These are phyloP conservation scores for Drosophila birchii DNA, from an alignment of 2,888 invertebrate genomes.

Conservation along the genomic window DNA sequence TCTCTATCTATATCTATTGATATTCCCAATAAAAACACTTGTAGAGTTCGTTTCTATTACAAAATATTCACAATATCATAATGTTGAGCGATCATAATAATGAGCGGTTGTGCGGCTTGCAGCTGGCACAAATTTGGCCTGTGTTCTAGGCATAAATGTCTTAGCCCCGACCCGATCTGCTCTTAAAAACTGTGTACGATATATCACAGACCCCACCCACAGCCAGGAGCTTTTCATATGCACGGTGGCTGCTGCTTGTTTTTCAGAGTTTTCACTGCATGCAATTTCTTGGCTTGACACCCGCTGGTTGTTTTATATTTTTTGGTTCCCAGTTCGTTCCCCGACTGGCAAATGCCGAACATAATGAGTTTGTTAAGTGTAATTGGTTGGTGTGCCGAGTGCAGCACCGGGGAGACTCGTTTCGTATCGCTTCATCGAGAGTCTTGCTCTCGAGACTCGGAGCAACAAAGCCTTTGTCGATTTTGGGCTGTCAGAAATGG, in stretches of 20 bases:
- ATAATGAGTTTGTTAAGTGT: slow-evolving; percentile 77
- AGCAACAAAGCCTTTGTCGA: slow-evolving; percentile 10
- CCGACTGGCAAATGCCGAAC: slow-evolving; percentile 58
- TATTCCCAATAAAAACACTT: too few relatives aligned
- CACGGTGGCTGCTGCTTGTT: slow-evolving; percentile 6
- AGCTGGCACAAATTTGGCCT: slow-evolving; percentile 69
- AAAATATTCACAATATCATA: slow-evolving; percentile 26
- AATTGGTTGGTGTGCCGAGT: slow-evolving; percentile 62
- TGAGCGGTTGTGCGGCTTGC: slow-evolving; percentile 16
- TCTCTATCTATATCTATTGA: too few relatives aligned
- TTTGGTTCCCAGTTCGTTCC: slow-evolving; percentile 13
- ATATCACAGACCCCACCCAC: slow-evolving; percentile 23
- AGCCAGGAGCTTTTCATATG: slow-evolving; percentile 24
- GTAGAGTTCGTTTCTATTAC: too few relatives aligned
- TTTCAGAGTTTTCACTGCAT: slow-evolving; percentile 56
- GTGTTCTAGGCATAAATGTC: slow-evolving; percentile 33
- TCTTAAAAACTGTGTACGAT: background rate
- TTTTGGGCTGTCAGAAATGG: slow-evolving; percentile 56
- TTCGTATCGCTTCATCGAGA: slow-evolving; percentile 2
- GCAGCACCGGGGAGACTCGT: slow-evolving; percentile 11
- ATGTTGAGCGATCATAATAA: slow-evolving; percentile 65
- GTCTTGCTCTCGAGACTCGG: slow-evolving; percentile 11
- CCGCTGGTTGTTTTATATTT: slow-evolving; percentile 34
- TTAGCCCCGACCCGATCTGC: slow-evolving; percentile 5
- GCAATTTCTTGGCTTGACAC: slow-evolving; percentile 43